A percentile compares a stretch with the other conserved stretches of the same genome.
Conservation (phyloP, 2,888 invertebrate genomes). For the Dioctria linearis region DNA sequence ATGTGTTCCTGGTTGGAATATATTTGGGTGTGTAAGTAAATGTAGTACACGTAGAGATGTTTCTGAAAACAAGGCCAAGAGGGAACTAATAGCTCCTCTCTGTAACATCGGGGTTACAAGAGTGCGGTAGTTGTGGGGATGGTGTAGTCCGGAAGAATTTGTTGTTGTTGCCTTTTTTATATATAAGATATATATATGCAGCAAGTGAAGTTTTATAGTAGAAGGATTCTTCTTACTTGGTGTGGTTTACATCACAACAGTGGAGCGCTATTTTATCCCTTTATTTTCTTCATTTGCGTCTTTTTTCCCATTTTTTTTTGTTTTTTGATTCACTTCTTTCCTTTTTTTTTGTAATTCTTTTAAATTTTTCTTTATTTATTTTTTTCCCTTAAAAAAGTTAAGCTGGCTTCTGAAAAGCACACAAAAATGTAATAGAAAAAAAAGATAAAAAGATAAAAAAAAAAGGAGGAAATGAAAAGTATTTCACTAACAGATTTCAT, state of each 20-base stretch:
- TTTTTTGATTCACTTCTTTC: not conserved
- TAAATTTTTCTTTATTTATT: not conserved
- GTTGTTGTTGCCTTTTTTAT: not conserved
- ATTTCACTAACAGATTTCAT: constrained; percentile 33
- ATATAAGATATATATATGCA: no score
- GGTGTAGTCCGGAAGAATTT: not conserved
- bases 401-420: constrained; percentile 12
- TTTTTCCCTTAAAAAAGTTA: constrained; percentile 13
- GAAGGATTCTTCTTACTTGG: not conserved
- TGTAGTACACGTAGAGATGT: no score
- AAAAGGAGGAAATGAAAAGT: constrained; percentile 24
- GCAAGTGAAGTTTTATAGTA: no score
- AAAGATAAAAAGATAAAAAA: constrained; percentile 26
- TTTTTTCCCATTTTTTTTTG: constrained; percentile 1
- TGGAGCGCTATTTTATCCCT: constrained; percentile 5
- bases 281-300: constrained; percentile 3
- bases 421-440: constrained; percentile 22
- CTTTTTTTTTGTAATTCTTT: not conserved
- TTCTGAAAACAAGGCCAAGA: constrained; percentile 3
- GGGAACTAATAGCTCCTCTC: constrained; percentile 18
- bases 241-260: not conserved
- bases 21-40: not conserved
- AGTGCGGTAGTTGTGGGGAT: not conserved
- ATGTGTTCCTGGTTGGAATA: not conserved
- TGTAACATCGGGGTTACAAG: no score